Evolutionary conservation across 2,113 vertebrate species (phyloP).

Genomic region (Semnornis frantzii): DNA sequence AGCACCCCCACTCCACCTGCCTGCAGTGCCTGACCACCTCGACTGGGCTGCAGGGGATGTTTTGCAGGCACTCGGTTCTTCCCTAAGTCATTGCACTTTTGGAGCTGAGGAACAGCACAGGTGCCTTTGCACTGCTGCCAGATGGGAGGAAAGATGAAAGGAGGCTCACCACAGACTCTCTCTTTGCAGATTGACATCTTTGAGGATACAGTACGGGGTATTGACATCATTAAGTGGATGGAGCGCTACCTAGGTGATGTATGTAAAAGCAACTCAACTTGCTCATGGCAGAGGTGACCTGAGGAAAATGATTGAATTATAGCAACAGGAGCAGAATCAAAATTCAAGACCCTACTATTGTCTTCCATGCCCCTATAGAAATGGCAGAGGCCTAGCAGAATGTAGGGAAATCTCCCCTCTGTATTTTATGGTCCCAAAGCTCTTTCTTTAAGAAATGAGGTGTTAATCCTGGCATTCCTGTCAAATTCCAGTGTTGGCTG

Average conservation of each 20-base stretch:
- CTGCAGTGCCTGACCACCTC: background rate
- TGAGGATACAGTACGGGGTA: slow-evolving; percentile 85
- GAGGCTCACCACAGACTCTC: background rate
- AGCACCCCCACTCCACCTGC: background rate
- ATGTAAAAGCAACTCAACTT: slow-evolving; percentile 73
- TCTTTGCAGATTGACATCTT: slow-evolving; percentile 91
- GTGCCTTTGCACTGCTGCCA: background rate
- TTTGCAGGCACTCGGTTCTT: accelerated
- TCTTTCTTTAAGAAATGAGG: background rate
- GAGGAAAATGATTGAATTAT: background rate
- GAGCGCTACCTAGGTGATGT: slow-evolving; percentile 92
- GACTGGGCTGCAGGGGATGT: accelerated
- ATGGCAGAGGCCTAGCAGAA: background rate
- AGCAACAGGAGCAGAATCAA: slow-evolving; percentile 5
- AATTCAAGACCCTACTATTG: background rate
- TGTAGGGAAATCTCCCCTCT: background rate
- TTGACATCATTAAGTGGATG: slow-evolving; percentile 96
- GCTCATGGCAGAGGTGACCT: background rate
- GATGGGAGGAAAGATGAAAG: background rate
- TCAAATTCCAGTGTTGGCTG: background rate
- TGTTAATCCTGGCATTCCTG: background rate
- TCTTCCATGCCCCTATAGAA: background rate
- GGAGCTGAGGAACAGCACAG: background rate
- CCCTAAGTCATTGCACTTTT: background rate
- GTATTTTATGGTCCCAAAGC: background rate